A percentile compares a stretch with the other conserved stretches of the same genome.
Evolutionary conservation across 1,140 invertebrate genomes (phyloP).

Genomic region (Euwallacea fornicatus): DNA sequence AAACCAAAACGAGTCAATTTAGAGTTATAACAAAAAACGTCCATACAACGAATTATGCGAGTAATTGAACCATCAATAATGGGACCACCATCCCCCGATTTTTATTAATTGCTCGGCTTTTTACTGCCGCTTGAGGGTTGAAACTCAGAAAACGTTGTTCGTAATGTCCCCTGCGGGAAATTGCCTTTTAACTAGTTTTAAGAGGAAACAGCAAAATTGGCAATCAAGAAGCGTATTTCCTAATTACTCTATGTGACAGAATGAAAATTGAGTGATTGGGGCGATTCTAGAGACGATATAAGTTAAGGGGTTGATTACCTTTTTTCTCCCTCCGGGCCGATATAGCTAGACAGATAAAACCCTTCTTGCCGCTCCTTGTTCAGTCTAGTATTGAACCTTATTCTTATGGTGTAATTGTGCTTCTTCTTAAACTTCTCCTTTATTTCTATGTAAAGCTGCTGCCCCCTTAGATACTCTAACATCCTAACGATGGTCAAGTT

Average conservation of each 20-base stretch:
- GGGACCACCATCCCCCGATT: too few relatives aligned
- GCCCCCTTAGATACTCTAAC: conserved; percentile 77
- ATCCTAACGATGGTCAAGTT: conserved; percentile 70
- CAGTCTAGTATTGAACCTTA: conserved; percentile 81
- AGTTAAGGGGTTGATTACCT: conserved; percentile 62
- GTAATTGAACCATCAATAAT: too few relatives aligned
- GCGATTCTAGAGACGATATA: too few relatives aligned
- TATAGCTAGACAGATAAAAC: conserved; percentile 90
- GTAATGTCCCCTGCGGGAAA: background rate
- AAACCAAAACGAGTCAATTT: conserved; percentile 11
- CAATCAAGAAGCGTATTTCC: background rate
- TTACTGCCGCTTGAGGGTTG: background rate
- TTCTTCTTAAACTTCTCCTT: conserved; percentile 75
- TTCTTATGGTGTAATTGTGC: conserved; percentile 80
- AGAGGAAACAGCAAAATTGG: background rate
- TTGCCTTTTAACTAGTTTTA: conserved; percentile 6
- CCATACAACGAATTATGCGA: too few relatives aligned
- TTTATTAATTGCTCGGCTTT: background rate
- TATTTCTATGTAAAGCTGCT: conserved; percentile 86
- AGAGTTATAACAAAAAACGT: too few relatives aligned
- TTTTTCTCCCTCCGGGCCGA: conserved; percentile 70
- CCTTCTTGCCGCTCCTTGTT: conserved; percentile 77
- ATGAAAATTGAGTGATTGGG: too few relatives aligned
- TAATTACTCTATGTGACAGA: background rate
- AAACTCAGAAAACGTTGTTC: too few relatives aligned